phyloP scores from a whole-genome alignment of 2,797 vertebrate species.

The Liparis tanakae region DNA sequence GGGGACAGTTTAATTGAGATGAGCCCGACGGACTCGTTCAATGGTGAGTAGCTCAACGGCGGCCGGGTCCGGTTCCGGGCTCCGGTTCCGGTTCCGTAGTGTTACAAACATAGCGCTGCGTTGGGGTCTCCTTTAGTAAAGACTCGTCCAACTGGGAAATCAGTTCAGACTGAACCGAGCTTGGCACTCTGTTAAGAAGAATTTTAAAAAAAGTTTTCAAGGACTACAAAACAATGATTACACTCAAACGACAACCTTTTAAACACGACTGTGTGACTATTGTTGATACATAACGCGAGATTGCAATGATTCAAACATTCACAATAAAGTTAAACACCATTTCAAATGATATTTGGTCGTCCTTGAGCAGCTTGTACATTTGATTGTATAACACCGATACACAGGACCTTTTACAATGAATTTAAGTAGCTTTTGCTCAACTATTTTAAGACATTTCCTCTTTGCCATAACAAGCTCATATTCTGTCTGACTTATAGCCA shows the following conservation, averaged over 20 bases:
- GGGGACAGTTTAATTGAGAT: conserved; percentile 83
- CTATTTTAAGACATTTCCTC: conserved; percentile 21
- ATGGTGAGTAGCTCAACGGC: conserved; percentile 62
- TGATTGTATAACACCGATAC: background rate
- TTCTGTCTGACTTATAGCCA: conserved; percentile 27
- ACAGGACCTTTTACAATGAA: background rate
- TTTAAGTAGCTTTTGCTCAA: background rate
- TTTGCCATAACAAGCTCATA: conserved; percentile 18
- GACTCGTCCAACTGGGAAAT: background rate
- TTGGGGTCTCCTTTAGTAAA: background rate
- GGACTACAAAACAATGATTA: background rate
- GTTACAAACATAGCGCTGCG: background rate
- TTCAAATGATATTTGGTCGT: background rate
- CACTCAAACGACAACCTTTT: background rate
- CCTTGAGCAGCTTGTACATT: background rate
- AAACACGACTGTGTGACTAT: background rate
- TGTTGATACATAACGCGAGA: background rate
- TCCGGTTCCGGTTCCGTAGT: background rate
- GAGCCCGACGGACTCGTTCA: conserved; percentile 72
- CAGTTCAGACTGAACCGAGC: background rate
- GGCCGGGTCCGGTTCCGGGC: background rate
- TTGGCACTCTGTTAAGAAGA: background rate
- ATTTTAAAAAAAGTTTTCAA: background rate
- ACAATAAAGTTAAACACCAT: background rate
- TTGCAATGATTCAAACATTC: background rate